Evolutionary conservation across 2,113 vertebrate species (phyloP), one percentile per base, ranked within the genome.

Genomic region (Pangasianodon hypophthalmus): DNA sequence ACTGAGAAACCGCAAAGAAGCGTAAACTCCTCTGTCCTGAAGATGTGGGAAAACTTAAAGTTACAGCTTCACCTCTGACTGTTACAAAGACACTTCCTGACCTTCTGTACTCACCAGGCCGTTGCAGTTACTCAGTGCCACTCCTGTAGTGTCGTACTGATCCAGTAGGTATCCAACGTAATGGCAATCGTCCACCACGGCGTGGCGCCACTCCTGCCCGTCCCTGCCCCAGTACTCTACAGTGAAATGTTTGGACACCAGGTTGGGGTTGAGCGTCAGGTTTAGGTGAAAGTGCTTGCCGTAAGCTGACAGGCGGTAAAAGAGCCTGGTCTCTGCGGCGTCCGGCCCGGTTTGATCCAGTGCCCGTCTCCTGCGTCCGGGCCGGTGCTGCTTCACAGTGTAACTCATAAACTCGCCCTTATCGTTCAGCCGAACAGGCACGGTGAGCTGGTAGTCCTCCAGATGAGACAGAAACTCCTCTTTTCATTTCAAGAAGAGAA

Each of bases 281-380:
- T 99, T 99, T 94, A 99, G 96, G 94, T 98, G 97, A 97, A 99
- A 99, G 97, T 98, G 98, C 97, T 97, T 98, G 93, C 98, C 98
- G 94, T 99, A 99, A 92, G 98, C 98, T 87, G 97, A 98, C 95
- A 99, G 97, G 96, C 97, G 97, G 96, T 98, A 99, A 97, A 98
- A 99, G 94, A 99, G 97, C 92, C 94, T 97, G 94, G 97, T 94
- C 94, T 96, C 96, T 48, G 96, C 94, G 90, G 96, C 96, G 90
- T 97, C 96, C 91, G 95, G 96, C 85, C 97, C 95, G 32, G 94
- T 92, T 85, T 94, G 91, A 85, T 97, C 97, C 94, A 94, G 95
- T 71, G 97, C 97, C 16, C 97, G 97, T 95, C 96, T 96, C 95
- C 97, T 97, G 89, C 98, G 96, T 85, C 97, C 97, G 48, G 97